A percentile compares a stretch with the other conserved stretches of the same genome.
phyloP scores from a whole-genome alignment of 2,888 invertebrate species.

The Perdita meconis region DNA sequence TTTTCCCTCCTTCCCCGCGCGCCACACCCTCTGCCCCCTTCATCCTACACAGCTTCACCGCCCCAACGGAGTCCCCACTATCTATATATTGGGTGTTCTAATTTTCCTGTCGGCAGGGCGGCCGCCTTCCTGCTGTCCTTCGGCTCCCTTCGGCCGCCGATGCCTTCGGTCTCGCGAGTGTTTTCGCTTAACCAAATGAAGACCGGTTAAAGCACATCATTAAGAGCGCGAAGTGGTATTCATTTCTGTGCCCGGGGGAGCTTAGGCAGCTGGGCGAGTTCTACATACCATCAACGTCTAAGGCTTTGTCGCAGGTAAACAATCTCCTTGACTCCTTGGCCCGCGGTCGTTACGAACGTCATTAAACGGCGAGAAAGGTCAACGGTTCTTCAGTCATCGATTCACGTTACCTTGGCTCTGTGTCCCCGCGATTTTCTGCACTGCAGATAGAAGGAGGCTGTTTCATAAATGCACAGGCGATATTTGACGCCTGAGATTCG shows the following conservation, averaged over 20 bases:
- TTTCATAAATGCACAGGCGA: background rate
- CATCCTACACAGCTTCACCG: constrained; percentile 29
- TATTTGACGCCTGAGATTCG: too few species aligned
- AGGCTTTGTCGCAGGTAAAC: constrained; percentile 61
- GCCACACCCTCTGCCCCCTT: constrained; percentile 36
- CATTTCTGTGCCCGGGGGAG: constrained; percentile 45
- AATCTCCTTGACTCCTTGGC: constrained; percentile 47
- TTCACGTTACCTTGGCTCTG: constrained; percentile 18
- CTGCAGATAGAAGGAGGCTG: background rate
- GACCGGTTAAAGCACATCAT: constrained; percentile 69
- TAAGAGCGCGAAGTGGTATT: constrained; percentile 69
- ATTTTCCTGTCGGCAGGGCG: constrained; percentile 63
- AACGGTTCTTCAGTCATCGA: constrained; percentile 39
- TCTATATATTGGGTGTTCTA: constrained; percentile 72
- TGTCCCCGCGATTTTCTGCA: constrained; percentile 2
- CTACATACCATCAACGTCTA: constrained; percentile 39
- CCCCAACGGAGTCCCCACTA: constrained; percentile 29
- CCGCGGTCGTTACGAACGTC: constrained; percentile 58
- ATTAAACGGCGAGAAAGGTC: constrained; percentile 52
- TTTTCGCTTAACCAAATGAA: constrained; percentile 75
- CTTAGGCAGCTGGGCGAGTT: constrained; percentile 45
- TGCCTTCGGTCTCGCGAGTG: constrained; percentile 57
- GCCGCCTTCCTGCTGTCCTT: constrained; percentile 9
- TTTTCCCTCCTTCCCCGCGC: constrained; percentile 31
- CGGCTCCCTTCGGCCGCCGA: background rate